Base-by-base conservation (phyloP, 2,113 vertebrate species). In the Rhinolophus ferrumequinum region DNA sequence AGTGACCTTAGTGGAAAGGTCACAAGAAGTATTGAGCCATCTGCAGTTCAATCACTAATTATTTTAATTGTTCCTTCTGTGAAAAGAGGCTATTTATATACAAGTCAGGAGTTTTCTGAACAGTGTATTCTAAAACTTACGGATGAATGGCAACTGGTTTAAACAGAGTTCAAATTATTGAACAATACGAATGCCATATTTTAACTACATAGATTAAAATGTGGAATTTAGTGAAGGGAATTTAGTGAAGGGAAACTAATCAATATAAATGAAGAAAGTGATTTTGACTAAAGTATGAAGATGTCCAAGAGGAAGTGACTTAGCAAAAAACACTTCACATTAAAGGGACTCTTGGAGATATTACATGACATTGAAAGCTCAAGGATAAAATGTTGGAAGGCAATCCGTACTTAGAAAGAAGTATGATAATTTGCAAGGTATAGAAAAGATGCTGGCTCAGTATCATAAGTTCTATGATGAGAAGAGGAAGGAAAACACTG, bases 11-110 rank as follows among this genome's bases (percentile, higher is more conserved):
- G 66, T 26, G 56, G 58, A 54, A 93, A 87, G 0, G 0, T 82
- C 13, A 66, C 10, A 94, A 85, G 33, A 90, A 72, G 22, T 84
- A 72, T 24, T 75, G 35, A 44, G 33, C 18, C 4, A 41, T 56
- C 7, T 66, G 88, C 8, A 80, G 47, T 92, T 92, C 52, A 86
- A 77, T 10, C 41, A 75, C 70, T 93, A 77, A 76, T 85, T 67
- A 76, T 95, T 94, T 83, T 56, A 95, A 88, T 88, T 94, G 90
- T 96, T 95, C 2, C 19, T 81, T 93, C 47, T 89, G 41, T 86
- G 28, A 50, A 13, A 88, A 87, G 35, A 44, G 19, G 30, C 21
- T 50, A 28, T 79, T 85, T 3, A 60, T 47, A 54, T 81, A 24
- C 1, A 88, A 15, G 15, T 81, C 58, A 50, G 72, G 54, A 94